These are phyloP conservation scores for Drosophila subpulchrella DNA, from an alignment of 1,140 invertebrate genomes.

Conservation along the genomic window DNA sequence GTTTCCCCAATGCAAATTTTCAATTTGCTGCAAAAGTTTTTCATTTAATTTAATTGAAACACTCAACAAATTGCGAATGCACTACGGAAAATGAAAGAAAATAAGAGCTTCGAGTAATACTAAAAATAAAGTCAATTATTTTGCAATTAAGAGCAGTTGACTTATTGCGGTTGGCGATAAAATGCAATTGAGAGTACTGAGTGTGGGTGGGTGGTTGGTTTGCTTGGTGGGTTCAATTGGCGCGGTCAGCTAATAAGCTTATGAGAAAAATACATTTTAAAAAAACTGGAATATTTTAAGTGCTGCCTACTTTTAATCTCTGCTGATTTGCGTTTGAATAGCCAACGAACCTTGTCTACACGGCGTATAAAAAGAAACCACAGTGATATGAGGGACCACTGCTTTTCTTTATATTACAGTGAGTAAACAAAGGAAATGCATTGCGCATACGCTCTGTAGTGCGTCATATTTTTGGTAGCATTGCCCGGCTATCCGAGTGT, in stretches of 20 bases:
- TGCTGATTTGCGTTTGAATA: conserved; percentile 6
- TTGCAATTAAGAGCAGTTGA: conserved; percentile 59
- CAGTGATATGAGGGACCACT: conserved; percentile 18
- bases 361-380: conserved; percentile 11
- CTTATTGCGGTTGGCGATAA: conserved; percentile 33
- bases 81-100: conserved; percentile 30
- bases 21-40: conserved; percentile 68
- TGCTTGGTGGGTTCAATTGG: conserved; percentile 28
- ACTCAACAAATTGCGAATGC: conserved; percentile 40
- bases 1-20: conserved; percentile 63
- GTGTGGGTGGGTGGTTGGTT: conserved; percentile 23
- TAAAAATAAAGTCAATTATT: conserved; percentile 71
- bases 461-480: conserved; percentile 22
- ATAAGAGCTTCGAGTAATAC: conserved; percentile 17
- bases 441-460: conserved; percentile 38
- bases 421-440: conserved; percentile 41
- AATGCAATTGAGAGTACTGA: conserved; percentile 27
- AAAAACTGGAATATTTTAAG: conserved; percentile 13
- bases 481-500: conserved; percentile 2
- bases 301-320: conserved; percentile 16
- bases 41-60: conserved; percentile 72
- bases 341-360: conserved; percentile 36
- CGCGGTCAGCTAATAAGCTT: conserved; percentile 6
- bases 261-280: conserved; percentile 21
- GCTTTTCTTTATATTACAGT: background rate